Evolutionary conservation across 2,888 invertebrate species (phyloP).

Genomic region (Sclerodermus sp.): DNA sequence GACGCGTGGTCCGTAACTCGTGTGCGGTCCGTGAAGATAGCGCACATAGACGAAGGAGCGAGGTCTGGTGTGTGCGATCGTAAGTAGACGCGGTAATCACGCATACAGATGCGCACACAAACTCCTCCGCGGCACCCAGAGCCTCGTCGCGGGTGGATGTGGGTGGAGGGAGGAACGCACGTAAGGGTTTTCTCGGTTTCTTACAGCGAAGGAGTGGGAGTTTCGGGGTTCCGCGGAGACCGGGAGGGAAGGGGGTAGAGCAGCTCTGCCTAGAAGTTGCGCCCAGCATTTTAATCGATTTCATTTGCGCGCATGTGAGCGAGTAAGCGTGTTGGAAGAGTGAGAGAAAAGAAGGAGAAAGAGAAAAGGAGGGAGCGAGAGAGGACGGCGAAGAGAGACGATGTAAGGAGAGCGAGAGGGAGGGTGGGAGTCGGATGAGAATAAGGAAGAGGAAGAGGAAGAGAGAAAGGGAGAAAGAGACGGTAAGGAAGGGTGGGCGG

Average conservation of each 20-base stretch:
- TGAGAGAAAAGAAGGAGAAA: conserved; percentile 13
- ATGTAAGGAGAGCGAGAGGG: conserved; percentile 15
- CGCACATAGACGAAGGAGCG: too few relatives aligned
- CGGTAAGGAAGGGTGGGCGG: too few relatives aligned
- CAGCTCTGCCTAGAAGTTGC: conserved; percentile 63
- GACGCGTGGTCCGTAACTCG: conserved; percentile 10
- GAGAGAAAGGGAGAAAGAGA: conserved; percentile 13
- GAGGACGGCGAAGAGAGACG: conserved; percentile 9
- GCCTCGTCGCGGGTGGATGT: conserved; percentile 16
- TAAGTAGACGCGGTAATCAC: conserved; percentile 23
- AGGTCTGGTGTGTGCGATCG: not conserved
- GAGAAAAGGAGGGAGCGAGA: conserved; percentile 4
- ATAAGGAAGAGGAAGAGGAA: conserved; percentile 52
- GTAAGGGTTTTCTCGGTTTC: conserved; percentile 56
- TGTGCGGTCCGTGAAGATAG: conserved; percentile 5
- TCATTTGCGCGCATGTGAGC: conserved; percentile 69
- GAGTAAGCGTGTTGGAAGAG: conserved; percentile 45
- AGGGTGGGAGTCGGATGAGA: conserved; percentile 34
- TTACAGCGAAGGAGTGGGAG: conserved; percentile 40
- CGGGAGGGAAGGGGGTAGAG: conserved; percentile 20
- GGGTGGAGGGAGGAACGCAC: conserved; percentile 39
- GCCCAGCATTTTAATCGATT: conserved; percentile 71
- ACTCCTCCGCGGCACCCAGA: conserved; percentile 5
- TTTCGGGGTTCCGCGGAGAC: conserved; percentile 26
- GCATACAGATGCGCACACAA: conserved; percentile 11